Evolutionary conservation across 1,140 invertebrate genomes (phyloP).

Genomic region (roundworm (Caenorhabditis elegans)): DNA sequence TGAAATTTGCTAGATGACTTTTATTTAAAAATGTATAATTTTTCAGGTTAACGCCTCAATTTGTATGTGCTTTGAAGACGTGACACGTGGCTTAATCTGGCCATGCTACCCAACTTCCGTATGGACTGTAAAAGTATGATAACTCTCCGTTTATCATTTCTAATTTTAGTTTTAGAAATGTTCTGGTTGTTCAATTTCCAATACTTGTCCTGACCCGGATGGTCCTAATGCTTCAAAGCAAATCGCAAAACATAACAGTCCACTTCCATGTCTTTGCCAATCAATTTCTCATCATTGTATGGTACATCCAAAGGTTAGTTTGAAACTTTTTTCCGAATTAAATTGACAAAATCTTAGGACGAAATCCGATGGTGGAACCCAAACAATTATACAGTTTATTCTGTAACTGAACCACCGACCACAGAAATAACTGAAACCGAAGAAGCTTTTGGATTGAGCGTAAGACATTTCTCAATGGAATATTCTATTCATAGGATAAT

Average conservation of each 20-base stretch:
- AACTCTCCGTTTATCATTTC: not conserved
- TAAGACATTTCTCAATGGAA: conserved; percentile 28
- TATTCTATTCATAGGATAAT: not conserved
- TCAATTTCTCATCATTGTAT: conserved; percentile 64
- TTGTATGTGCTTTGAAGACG: conserved; percentile 65
- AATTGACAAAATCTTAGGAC: not conserved
- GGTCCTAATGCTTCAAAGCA: conserved; percentile 58
- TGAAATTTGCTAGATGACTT: too few species aligned
- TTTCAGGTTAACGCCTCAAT: conserved; percentile 61
- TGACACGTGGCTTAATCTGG: conserved; percentile 63
- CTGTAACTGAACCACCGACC: conserved; percentile 57
- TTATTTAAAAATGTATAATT: not conserved
- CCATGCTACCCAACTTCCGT: conserved; percentile 61
- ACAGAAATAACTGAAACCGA: conserved; percentile 48
- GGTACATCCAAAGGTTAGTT: conserved; percentile 38
- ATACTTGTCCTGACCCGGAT: conserved; percentile 65
- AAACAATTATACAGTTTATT: conserved; percentile 61
- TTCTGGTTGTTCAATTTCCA: conserved; percentile 58
- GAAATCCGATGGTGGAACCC: conserved; percentile 66
- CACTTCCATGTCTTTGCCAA: conserved; percentile 57
- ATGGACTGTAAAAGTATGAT: conserved; percentile 60
- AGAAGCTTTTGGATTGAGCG: conserved; percentile 62
- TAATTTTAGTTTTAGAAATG: conserved; percentile 53
- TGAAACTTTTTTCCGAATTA: not conserved
- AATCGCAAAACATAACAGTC: conserved; percentile 35